phyloP scores from a whole-genome alignment of 2,113 vertebrate species.

The Rhinoptilus africanus region DNA sequence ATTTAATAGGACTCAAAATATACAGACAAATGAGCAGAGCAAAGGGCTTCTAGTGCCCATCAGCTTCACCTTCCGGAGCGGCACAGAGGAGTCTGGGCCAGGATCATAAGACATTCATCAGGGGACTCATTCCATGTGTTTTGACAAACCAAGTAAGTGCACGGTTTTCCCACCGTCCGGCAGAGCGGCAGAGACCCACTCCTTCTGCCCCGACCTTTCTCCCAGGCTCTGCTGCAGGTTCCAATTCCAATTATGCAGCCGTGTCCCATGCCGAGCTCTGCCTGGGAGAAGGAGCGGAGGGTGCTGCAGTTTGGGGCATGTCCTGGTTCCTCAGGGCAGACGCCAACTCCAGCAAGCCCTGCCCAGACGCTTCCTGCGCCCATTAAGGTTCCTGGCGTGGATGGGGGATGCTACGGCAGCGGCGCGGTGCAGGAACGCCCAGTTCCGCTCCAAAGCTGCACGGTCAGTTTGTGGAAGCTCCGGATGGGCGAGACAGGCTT shows the following conservation, averaged over 20 bases:
- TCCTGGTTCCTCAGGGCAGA: background rate
- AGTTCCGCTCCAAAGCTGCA: background rate
- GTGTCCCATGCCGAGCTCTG: fast-evolving
- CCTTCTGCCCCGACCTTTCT: too few species aligned
- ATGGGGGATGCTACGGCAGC: background rate
- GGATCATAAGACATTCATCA: background rate
- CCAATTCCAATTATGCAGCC: too few species aligned
- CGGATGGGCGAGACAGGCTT: background rate
- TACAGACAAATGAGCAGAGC: background rate
- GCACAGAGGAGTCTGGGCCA: background rate
- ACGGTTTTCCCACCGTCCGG: background rate
- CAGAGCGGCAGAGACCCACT: background rate
- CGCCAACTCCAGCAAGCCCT: background rate
- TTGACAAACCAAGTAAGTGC: fast-evolving
- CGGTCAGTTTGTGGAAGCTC: background rate
- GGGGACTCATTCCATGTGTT: background rate
- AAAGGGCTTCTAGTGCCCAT: background rate
- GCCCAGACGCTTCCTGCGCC: background rate
- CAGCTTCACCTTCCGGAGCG: background rate
- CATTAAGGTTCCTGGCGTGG: background rate
- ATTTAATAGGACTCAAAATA: background rate
- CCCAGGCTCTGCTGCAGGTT: background rate
- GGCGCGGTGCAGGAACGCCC: background rate
- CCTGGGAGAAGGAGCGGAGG: background rate
- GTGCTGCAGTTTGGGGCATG: background rate